Evolutionary conservation across 2,797 vertebrate species (phyloP).

Genomic region (Rhyacichthys aspro): DNA sequence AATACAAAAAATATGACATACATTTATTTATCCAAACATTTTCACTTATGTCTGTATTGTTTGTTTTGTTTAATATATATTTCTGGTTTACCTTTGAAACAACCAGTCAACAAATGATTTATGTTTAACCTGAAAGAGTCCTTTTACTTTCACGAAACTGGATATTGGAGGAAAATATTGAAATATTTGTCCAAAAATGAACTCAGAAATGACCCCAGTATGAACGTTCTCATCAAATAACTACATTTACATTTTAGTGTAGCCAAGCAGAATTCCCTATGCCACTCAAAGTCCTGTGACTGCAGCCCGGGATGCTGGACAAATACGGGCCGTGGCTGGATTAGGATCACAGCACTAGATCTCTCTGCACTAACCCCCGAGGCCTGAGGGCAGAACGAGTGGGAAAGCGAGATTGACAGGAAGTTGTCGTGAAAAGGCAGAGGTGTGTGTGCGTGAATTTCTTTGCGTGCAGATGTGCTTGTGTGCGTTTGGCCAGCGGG

Average conservation of each 20-base stretch:
- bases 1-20: too few species aligned
- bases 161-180: background rate
- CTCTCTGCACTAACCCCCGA: slow-evolving; percentile 37
- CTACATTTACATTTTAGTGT: slow-evolving; percentile 8
- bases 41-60: too few species aligned
- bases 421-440: slow-evolving; percentile 63
- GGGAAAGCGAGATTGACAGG: slow-evolving; percentile 63
- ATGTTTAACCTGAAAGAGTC: background rate
- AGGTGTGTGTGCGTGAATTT: slow-evolving; percentile 43
- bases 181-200: background rate
- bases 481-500: slow-evolving; percentile 64
- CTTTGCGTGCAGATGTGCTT: slow-evolving; percentile 25
- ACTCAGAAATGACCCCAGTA: slow-evolving; percentile 1
- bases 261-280: slow-evolving; percentile 23
- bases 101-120: background rate
- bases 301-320: slow-evolving; percentile 34
- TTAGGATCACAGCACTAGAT: slow-evolving; percentile 61
- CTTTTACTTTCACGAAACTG: background rate
- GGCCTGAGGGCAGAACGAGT: slow-evolving; percentile 58
- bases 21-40: too few species aligned
- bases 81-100: too few species aligned
- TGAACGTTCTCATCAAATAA: slow-evolving; percentile 7
- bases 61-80: too few species aligned
- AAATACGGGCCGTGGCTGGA: slow-evolving; percentile 52
- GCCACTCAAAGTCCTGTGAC: slow-evolving; percentile 33